Percentiles rank a stretch among this genome's conserved stretches.
Evolutionary conservation across 1,140 invertebrate genomes (phyloP).

Genomic region (Melipona quadrifasciata): DNA sequence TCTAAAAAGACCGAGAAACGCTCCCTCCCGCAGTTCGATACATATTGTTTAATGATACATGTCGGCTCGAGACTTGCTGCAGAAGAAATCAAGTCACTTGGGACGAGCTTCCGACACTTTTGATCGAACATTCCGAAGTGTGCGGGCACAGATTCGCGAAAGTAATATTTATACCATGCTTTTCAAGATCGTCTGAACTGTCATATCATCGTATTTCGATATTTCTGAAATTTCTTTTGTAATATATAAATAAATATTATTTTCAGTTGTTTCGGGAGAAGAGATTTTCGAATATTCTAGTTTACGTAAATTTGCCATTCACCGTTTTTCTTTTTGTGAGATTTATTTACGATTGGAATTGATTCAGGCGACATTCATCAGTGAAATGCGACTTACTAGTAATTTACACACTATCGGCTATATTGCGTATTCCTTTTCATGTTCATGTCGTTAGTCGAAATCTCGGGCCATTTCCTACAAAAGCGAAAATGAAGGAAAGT

Average conservation of each 20-base stretch:
- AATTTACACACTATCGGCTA: background rate
- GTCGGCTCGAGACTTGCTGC: background rate
- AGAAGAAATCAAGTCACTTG: background rate
- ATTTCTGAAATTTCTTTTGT: background rate
- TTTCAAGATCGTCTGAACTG: background rate
- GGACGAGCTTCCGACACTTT: conserved; percentile 9
- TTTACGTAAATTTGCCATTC: background rate
- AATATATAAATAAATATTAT: background rate
- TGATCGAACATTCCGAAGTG: conserved; percentile 26
- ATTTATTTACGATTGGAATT: background rate
- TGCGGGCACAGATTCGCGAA: conserved; percentile 21
- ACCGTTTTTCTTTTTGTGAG: background rate
- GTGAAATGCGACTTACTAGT: background rate
- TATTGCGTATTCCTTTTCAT: background rate
- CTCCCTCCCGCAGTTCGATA: conserved; percentile 43
- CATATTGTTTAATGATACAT: conserved; percentile 9
- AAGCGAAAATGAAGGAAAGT: background rate
- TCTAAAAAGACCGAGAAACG: conserved; percentile 4
- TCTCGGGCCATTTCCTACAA: background rate
- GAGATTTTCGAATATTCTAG: too few species aligned
- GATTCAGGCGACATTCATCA: background rate
- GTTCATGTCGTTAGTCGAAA: background rate
- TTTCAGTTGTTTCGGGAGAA: background rate
- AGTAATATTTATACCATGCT: background rate
- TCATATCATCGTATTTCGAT: background rate